phyloP scores from a whole-genome alignment of 2,113 vertebrate genomes.

The Pteruthius melanotis region DNA sequence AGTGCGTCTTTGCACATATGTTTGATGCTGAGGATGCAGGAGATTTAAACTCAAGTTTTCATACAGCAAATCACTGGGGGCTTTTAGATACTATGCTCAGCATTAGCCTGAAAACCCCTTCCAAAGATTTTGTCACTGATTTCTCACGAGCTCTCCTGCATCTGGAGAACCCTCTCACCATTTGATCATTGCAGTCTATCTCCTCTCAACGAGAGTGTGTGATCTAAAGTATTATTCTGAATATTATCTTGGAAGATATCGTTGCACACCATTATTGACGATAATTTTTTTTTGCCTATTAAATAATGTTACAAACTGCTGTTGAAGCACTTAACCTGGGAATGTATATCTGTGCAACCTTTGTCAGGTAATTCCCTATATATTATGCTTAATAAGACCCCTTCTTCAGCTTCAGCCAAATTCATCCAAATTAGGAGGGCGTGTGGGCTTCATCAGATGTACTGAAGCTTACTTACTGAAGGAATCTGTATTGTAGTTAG shows the following conservation, averaged over 20 bases:
- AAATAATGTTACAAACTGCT: not conserved
- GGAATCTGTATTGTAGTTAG: not conserved
- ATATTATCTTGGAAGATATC: not conserved
- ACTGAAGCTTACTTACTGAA: not conserved
- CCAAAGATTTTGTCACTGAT: not conserved
- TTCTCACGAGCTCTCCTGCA: not conserved
- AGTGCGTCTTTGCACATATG: not conserved
- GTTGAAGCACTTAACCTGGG: not conserved
- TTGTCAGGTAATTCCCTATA: not conserved
- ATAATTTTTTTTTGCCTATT: not conserved
- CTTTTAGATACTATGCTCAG: not conserved
- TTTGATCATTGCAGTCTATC: not conserved
- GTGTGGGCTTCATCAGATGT: not conserved
- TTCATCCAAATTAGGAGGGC: not conserved
- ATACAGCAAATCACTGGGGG: not conserved
- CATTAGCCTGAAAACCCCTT: not conserved
- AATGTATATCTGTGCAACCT: not conserved
- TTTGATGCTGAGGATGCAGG: not conserved
- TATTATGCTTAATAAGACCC: not conserved
- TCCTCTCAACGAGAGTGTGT: not conserved
- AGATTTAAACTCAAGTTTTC: not conserved
- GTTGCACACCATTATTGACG: not conserved
- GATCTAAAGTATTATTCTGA: not conserved
- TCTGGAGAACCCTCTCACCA: not conserved
- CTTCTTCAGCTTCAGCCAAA: not conserved